Base-by-base conservation (phyloP, 1,140 invertebrate species). In the Calephelis nemesis region DNA sequence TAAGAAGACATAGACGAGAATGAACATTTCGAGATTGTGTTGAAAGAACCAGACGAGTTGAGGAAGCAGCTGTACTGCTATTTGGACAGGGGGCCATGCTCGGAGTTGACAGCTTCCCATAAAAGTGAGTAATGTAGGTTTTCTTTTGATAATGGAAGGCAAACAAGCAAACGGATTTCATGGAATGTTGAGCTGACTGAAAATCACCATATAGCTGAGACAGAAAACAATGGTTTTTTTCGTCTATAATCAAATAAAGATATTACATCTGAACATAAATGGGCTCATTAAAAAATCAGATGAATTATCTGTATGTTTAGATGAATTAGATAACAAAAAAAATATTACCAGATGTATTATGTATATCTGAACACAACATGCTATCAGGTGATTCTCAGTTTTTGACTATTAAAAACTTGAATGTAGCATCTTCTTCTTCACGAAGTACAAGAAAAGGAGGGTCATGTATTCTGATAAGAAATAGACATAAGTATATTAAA, bases 251-350 rank as follows among this genome's bases (percentile, higher is more conserved):
- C 42, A 8, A 42, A 42, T 42, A 7, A 42, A 42, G 8, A 42
- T 42, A 42, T 42, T 42, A 4, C 72, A 74, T 48, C 70, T 72
- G 58, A 76, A 74, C 63, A 74, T 74, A 13, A 66, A 65, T 50
- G 70, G 72, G 1, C 58, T 76, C 1, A 50, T 74, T 11, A 67
- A 48, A 60, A 76, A 76, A 72, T 64, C 63, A 4, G 70, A 76
- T 12, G 4, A 67, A 9, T 60, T 76, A 5, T 5, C 19, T 50
- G 30, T 76, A 9, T 8, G 30, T 40, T 5, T 76, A 4, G 70
- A 76, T 39, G 65, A 74, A 7, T 30, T 76, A 12, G 5, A 11
- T n/a, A 69, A 52, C 50, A 47, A 13, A 39, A 42, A 50, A 42
- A 70, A 70, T 19, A n/a, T n/a, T n/a, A n/a, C n/a, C n/a, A n/a